Percentiles rank a stretch among this genome's conserved stretches.
These are phyloP conservation scores for Cerastis rubricosa DNA, from an alignment of 2,888 invertebrate species.

Conservation along the genomic window DNA sequence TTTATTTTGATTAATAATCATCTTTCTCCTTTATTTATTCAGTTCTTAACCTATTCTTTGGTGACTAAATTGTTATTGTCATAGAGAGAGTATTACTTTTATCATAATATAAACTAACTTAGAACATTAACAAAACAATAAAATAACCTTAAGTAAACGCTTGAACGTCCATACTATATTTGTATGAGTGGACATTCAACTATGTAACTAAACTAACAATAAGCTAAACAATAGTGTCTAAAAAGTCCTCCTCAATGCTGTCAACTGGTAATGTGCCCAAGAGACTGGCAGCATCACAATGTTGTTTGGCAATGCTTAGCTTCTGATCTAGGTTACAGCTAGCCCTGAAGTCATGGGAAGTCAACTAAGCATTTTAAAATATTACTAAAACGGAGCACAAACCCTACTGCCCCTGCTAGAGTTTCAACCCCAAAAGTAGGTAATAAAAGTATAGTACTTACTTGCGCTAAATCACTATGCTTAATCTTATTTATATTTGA, in stretches of 20 bases:
- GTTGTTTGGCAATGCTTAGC: not conserved
- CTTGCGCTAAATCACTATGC: constrained; percentile 74
- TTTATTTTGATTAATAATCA: no score
- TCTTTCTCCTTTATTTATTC: no score
- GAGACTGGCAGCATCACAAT: not conserved
- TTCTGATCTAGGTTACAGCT: not conserved
- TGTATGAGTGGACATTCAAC: no score
- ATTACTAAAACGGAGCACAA: not conserved
- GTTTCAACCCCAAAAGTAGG: not conserved
- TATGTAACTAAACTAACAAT: not conserved
- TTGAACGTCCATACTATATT: no score
- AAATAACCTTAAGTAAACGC: no score
- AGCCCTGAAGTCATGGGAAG: not conserved
- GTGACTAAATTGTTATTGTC: not conserved
- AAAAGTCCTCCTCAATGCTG: not conserved
- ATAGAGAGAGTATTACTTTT: not conserved
- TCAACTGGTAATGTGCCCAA: not conserved
- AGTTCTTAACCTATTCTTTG: not conserved
- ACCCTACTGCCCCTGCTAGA: not conserved
- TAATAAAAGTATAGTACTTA: constrained; percentile 62
- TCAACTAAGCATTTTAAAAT: not conserved
- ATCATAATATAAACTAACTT: not conserved
- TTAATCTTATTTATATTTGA: constrained; percentile 71
- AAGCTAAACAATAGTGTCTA: not conserved
- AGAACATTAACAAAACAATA: not conserved